Evolutionary conservation across 1,140 invertebrate genomes (phyloP).

Genomic region (Pogonomyrmex barbatus): DNA sequence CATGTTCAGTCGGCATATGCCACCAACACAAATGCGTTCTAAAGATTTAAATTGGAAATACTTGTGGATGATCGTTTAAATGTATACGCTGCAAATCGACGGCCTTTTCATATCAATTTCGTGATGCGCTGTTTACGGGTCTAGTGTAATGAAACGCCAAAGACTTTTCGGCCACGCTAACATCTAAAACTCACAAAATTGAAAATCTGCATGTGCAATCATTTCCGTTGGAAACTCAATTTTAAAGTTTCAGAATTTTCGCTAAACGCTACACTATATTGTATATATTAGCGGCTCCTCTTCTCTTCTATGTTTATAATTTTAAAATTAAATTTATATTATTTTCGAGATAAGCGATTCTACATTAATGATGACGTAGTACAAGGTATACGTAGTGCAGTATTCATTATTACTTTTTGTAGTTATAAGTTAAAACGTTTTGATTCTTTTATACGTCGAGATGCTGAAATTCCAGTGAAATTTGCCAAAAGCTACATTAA

Average conservation of each 20-base stretch:
- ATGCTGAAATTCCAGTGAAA: conserved; percentile 40
- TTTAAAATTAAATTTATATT: conserved; percentile 6
- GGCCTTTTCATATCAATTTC: conserved; percentile 33
- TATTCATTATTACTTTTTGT: background rate
- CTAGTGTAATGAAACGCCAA: background rate
- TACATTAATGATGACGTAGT: conserved; percentile 34
- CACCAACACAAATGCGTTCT: conserved; percentile 40
- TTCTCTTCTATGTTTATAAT: background rate
- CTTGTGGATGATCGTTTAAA: background rate
- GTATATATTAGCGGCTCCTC: background rate
- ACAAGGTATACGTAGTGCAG: background rate
- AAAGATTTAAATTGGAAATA: conserved; percentile 64
- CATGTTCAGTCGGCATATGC: conserved; percentile 12
- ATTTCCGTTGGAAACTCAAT: background rate
- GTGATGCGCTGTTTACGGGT: conserved; percentile 38
- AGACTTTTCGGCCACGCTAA: conserved; percentile 1
- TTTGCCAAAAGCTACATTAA: conserved; percentile 39
- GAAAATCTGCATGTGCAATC: conserved; percentile 5
- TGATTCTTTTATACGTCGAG: background rate
- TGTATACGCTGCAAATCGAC: background rate
- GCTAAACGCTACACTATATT: background rate
- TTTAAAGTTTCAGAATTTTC: conserved; percentile 6
- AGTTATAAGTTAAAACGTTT: background rate
- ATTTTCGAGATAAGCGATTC: conserved; percentile 22
- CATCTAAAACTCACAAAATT: background rate